Percentiles rank a stretch among this genome's conserved stretches.
Conservation (phyloP, 2,888 invertebrate genomes). For the Brachylomia viminalis region DNA sequence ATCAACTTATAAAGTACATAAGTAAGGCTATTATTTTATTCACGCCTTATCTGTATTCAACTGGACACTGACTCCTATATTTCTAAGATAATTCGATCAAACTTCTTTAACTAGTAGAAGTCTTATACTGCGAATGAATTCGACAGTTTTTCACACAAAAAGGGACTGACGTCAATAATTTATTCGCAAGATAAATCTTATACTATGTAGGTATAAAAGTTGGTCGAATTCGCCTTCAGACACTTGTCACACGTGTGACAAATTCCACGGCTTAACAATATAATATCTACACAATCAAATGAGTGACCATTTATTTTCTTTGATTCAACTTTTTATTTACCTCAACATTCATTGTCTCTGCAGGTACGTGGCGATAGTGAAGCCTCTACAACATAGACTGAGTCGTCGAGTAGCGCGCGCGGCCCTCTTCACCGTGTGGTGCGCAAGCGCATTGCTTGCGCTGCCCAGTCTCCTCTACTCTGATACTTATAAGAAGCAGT, state of each 20-base stretch:
- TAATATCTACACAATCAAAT: neutral
- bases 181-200: too few relatives aligned
- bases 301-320: neutral
- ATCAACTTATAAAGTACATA: neutral
- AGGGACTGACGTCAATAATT: neutral
- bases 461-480: slow-evolving; percentile 95
- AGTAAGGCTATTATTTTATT: slow-evolving; percentile 24
- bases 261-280: neutral
- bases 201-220: neutral
- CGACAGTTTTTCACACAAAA: neutral
- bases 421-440: slow-evolving; percentile 95
- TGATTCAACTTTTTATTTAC: neutral
- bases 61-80: too few relatives aligned
- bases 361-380: slow-evolving; percentile 97
- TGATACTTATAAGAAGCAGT: slow-evolving; percentile 94
- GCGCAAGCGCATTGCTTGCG: slow-evolving; percentile 93
- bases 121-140: neutral
- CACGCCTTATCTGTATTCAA: too few relatives aligned
- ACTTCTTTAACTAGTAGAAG: neutral
- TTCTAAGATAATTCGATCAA: neutral
- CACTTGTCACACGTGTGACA: neutral
- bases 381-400: slow-evolving; percentile 95
- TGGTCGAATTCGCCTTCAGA: neutral
- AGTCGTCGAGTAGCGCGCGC: slow-evolving; percentile 94
- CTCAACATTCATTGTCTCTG: slow-evolving; percentile 16